Conservation (phyloP, 2,797 vertebrate genomes). For the Dryobates pubescens region DNA sequence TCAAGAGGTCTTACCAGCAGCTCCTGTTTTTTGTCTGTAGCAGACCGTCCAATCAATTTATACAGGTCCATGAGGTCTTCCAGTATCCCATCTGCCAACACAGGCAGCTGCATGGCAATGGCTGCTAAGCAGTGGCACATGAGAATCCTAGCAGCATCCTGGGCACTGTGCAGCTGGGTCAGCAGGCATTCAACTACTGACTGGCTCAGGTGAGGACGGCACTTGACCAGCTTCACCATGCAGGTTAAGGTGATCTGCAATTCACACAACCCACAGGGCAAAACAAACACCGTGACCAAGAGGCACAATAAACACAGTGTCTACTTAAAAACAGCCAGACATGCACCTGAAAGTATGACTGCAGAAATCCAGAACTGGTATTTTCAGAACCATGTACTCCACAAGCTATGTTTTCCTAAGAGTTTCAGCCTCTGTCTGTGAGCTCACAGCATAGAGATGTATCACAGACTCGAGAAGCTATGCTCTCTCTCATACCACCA, state of each 20-base stretch:
- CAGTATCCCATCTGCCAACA: constrained; percentile 94
- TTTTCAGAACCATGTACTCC: neutral
- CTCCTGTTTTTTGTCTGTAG: constrained; percentile 93
- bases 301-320: neutral
- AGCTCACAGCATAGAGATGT: neutral
- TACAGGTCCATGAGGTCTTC: constrained; percentile 94
- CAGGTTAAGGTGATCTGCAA: constrained; percentile 89
- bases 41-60: constrained; percentile 86
- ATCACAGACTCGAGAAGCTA: neutral
- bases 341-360: neutral
- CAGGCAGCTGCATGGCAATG: constrained; percentile 93
- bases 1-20: constrained; percentile 86
- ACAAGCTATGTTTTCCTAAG: neutral
- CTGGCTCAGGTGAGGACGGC: constrained; percentile 91
- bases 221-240: constrained; percentile 91
- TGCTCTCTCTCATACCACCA: neutral
- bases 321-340: neutral
- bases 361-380: neutral
- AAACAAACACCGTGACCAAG: too few relatives aligned
- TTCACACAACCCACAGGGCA: neutral
- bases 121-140: constrained; percentile 95
- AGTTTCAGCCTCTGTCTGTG: neutral
- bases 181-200: constrained; percentile 92
- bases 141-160: constrained; percentile 87
- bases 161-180: constrained; percentile 89